Evolutionary conservation across 2,113 vertebrate genomes (phyloP).

Genomic region (Hepsetus odoe): DNA sequence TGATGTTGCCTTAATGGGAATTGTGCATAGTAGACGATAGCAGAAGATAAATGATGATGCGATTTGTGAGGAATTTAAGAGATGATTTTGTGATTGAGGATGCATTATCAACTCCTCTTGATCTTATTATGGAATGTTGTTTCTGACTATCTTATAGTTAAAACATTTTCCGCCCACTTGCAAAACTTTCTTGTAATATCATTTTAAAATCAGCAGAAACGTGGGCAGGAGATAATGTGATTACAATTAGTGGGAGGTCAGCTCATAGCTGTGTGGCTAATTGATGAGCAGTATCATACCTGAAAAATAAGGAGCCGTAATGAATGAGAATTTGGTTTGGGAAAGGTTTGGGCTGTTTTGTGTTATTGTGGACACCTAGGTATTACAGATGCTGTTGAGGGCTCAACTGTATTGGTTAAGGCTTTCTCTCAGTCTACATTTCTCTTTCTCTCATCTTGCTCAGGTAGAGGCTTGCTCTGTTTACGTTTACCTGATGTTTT

Average conservation of each 20-base stretch:
- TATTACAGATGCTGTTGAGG: conserved; percentile 9
- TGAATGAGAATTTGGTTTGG: neutral
- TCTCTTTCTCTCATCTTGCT: conserved; percentile 17
- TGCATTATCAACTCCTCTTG: conserved; percentile 38
- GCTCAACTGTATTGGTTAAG: neutral
- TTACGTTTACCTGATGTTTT: conserved; percentile 21
- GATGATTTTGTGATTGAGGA: conserved; percentile 44
- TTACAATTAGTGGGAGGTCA: no score
- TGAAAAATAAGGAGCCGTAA: neutral
- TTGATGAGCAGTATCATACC: conserved; percentile 13
- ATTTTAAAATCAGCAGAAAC: conserved; percentile 35
- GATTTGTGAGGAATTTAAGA: conserved; percentile 5
- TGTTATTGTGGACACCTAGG: conserved; percentile 10
- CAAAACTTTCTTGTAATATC: conserved; percentile 22
- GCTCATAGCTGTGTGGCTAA: no score
- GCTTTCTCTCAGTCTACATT: neutral
- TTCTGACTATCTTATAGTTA: conserved; percentile 31
- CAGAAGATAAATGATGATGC: neutral
- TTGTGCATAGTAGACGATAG: conserved; percentile 21
- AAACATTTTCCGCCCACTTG: conserved; percentile 26
- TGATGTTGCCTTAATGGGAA: conserved; percentile 57
- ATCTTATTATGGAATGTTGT: conserved; percentile 36
- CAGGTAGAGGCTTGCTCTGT: conserved; percentile 31
- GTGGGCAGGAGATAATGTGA: conserved; percentile 18
- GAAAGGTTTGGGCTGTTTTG: conserved; percentile 18